Evolutionary conservation across 1,140 invertebrate species (phyloP).

Genomic region (Charaxes varanes): DNA sequence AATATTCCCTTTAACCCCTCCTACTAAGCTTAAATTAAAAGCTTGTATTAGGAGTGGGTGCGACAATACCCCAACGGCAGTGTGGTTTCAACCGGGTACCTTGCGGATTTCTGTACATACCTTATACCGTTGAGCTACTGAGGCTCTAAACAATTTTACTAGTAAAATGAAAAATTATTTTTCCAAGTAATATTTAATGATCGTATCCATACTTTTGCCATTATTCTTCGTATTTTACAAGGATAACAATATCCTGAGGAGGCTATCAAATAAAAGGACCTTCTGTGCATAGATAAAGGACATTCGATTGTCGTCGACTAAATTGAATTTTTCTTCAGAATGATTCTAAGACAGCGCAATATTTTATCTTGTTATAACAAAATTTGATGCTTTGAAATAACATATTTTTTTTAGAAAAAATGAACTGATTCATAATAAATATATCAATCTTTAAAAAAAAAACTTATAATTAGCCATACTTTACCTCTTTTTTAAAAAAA

Average conservation of each 20-base stretch:
- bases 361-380: conserved; percentile 26
- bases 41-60: too few relatives aligned
- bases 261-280: conserved; percentile 68
- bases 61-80: too few relatives aligned
- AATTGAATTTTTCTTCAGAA: conserved; percentile 62
- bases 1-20: too few relatives aligned
- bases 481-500: neutral
- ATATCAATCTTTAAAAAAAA: too few relatives aligned
- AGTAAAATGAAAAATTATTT: too few relatives aligned
- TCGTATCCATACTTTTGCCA: conserved; percentile 49
- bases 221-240: conserved; percentile 38
- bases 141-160: too few relatives aligned
- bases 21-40: too few relatives aligned
- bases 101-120: too few relatives aligned
- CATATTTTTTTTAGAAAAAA: neutral
- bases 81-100: too few relatives aligned
- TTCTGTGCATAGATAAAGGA: conserved; percentile 71
- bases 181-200: too few relatives aligned
- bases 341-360: conserved; percentile 44
- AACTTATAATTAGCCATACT: neutral
- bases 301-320: conserved; percentile 59
- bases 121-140: too few relatives aligned
- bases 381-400: conserved; percentile 12
- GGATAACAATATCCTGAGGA: conserved; percentile 52
- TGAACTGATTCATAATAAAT: neutral